A percentile compares a stretch with the other conserved stretches of the same genome.
Conservation (phyloP, 2,888 invertebrate genomes). For the Lepidocyrtoides sp. region DNA sequence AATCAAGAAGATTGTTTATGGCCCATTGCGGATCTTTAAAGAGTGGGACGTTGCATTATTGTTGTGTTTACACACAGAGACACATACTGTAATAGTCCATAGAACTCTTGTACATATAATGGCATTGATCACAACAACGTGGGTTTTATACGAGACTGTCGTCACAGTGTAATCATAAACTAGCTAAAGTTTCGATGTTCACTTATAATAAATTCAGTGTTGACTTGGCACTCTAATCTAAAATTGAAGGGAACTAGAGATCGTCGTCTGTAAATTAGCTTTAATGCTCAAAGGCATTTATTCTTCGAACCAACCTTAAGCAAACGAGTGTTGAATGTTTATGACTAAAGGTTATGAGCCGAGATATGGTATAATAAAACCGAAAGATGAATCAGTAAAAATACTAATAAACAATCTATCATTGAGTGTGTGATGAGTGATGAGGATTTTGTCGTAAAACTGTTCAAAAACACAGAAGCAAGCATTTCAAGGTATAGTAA, state of each 20-base stretch:
- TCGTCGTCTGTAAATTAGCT: conserved; percentile 59
- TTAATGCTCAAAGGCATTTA: conserved; percentile 25
- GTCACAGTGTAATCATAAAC: conserved; percentile 72
- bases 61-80: conserved; percentile 65
- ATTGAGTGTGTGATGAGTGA: conserved; percentile 73
- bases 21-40: conserved; percentile 63
- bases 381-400: conserved; percentile 76
- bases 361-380: conserved; percentile 70
- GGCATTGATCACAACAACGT: not conserved
- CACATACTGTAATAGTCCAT: not conserved
- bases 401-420: conserved; percentile 77
- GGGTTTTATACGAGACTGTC: conserved; percentile 55
- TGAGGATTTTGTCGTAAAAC: conserved; percentile 68
- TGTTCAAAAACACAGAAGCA: not conserved
- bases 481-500: not conserved
- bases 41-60: conserved; percentile 33
- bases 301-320: not conserved
- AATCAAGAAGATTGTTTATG: conserved; percentile 75
- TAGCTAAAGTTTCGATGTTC: conserved; percentile 63
- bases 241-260: not conserved
- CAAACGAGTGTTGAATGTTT: conserved; percentile 68
- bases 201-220: conserved; percentile 65
- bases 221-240: conserved; percentile 33
- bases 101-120: not conserved
- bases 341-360: conserved; percentile 69